Evolutionary conservation across 2,888 invertebrate species (phyloP).

Genomic region (Cheilosia scutellata): DNA sequence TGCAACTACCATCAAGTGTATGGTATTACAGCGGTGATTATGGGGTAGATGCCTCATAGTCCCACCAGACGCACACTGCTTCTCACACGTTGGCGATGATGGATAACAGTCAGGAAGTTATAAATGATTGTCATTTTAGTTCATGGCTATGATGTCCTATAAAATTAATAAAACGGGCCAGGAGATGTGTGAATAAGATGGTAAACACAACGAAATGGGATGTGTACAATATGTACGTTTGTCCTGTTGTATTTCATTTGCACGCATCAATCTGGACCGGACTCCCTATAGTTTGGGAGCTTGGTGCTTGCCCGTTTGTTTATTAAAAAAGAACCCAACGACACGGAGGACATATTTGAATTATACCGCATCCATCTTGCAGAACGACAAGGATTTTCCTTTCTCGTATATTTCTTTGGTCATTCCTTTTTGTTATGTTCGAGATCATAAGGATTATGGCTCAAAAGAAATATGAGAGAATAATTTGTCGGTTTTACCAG

Average conservation of each 20-base stretch:
- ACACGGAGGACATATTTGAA: neutral
- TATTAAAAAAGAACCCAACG: conserved; percentile 34
- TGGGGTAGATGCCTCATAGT: neutral
- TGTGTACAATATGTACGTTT: conserved; percentile 2
- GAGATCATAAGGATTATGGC: conserved; percentile 36
- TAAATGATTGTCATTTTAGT: conserved; percentile 61
- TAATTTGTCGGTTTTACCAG: conserved; percentile 42
- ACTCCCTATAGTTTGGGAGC: neutral
- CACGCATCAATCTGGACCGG: neutral
- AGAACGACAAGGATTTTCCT: conserved; percentile 4
- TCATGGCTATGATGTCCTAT: conserved; percentile 50
- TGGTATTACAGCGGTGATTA: conserved; percentile 45
- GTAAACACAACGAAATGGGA: neutral
- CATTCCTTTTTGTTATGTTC: conserved; percentile 20
- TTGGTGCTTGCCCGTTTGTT: conserved; percentile 18
- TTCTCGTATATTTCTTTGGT: conserved; percentile 27
- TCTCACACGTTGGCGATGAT: conserved; percentile 43
- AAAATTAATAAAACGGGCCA: conserved; percentile 57
- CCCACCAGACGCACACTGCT: neutral
- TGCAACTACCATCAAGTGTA: conserved; percentile 43
- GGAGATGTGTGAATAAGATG: neutral
- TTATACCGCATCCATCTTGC: conserved; percentile 20
- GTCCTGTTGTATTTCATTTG: conserved; percentile 32
- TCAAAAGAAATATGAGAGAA: conserved; percentile 21
- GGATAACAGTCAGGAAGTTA: conserved; percentile 55